Evolutionary conservation across 2,888 invertebrate species (phyloP), one percentile per base, ranked within the genome.

Genomic region (Eristalinus sepulchralis): DNA sequence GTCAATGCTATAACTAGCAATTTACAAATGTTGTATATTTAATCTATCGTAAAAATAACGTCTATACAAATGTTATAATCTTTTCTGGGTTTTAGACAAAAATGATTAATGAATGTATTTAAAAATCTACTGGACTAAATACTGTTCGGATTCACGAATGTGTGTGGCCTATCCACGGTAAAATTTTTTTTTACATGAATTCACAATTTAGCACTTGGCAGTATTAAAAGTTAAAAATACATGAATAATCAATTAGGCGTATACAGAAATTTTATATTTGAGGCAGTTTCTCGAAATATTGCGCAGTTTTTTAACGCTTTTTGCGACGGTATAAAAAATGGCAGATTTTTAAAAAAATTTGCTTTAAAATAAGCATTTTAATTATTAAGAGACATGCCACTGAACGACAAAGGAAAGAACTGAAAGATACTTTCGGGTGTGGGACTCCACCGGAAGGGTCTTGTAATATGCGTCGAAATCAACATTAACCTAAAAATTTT

Each of bases 101-200:
- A 27, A 27, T 27, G 27, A 27, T 34, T 34, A 1, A 34, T 31
- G 10, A 5, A 33, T 17, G 8, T 17, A 63, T 62, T 63, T n/a
- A 0, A 22, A 67, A 33, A 31, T 59, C 59, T n/a, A 59, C 59
- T 76, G 59, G 75, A 62, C 6, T 76, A 24, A 66, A 66, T 36
- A 64, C 20, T 76, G 75, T 80, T 47, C 39, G 57, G 22, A 31
- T 68, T 75, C 1, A 60, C 66, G n/a, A 60, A 8, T 22, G 34
- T 55, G 1, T 17, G 20, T 39, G 20, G 39, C 6, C 31, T 34
- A 3, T 55, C 22, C 1, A 62, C 2, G 33, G n/a, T 39, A 5
- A 62, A 53, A 10, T 4, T 0, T 67, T 76, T 31, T 6, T 8
- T 1, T 34, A 34, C 6, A 10, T 6, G 9, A 17, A 47, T 17